Evolutionary conservation across 2,113 vertebrate genomes (phyloP), one percentile per base, ranked within the genome.

Genomic region (Crotophaga sulcirostris): DNA sequence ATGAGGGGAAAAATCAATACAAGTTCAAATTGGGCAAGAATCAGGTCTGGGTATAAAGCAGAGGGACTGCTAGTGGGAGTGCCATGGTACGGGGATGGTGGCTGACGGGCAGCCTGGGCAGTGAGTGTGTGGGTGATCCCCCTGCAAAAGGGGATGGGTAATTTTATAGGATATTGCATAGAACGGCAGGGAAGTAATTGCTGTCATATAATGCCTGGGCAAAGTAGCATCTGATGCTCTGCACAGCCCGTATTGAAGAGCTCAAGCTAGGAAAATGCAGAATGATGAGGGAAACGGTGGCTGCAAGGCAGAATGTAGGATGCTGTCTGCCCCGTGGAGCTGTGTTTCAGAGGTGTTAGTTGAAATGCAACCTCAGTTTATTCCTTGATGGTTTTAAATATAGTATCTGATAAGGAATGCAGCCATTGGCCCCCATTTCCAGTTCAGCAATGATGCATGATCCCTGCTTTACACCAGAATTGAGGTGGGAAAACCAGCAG

Each of bases 241-340:
- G 40, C 0, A 0, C 31, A 24, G 76, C 42, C 47, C 13, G 0
- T 4, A 2, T 3, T 0, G 0, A 56, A 60, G 36, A 69, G 49
- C n/a, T 74, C 12, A 6, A 44, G 73, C n/a, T 60, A 8, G 78
- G 77, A 44, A 40, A 45, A 68, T 8, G 11, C 2, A 1, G 79
- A 44, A 51, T 12, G 52, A 49, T 1, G 10, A 73, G 31, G 77
- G 66, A 40, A 23, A 54, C 0, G 2, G 18, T 10, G 51, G 25
- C 16, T 28, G 40, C 59, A 11, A 26, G 68, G 54, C 2, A 4
- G 55, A 29, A 47, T 1, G 38, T 13, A 70, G 38, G 63, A 19
- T 59, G 23, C 21, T 49, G 47, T 49, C 47, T 49, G 47, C 47
- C 47, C 47, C 20, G 21, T 23, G 23, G 47, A 49, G 72, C 29